These are phyloP conservation scores for Gymnoscopelus microlampas DNA, from an alignment of 2,797 vertebrate species.

Conservation along the genomic window DNA sequence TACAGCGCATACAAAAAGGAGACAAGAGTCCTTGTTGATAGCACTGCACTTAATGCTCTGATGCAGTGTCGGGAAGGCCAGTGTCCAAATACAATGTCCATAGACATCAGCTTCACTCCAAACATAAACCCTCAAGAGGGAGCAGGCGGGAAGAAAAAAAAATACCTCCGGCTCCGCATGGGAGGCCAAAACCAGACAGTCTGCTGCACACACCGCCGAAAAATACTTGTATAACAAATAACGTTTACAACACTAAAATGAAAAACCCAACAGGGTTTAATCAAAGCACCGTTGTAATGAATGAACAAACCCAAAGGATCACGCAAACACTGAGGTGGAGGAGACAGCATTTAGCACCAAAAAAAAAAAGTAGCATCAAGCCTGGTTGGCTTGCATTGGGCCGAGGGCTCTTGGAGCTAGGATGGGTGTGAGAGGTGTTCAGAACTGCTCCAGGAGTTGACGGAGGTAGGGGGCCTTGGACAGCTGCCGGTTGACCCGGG, in stretches of 20 bases:
- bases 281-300: conserved; percentile 64
- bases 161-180: background rate
- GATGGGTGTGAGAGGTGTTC: conserved; percentile 57
- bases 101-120: conserved; percentile 37
- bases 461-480: conserved; percentile 93
- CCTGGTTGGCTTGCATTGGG: background rate
- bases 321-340: conserved; percentile 51
- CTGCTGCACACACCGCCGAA: conserved; percentile 32
- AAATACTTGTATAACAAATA: conserved; percentile 75
- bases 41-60: conserved; percentile 24
- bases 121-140: conserved; percentile 20
- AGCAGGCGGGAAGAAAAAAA: background rate
- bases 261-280: conserved; percentile 55
- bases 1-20: conserved; percentile 47
- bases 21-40: conserved; percentile 10
- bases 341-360: conserved; percentile 68
- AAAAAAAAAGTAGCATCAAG: conserved; percentile 14
- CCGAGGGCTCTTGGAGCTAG: background rate
- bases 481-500: conserved; percentile 89
- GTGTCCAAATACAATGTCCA: conserved; percentile 12
- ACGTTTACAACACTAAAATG: conserved; percentile 83
- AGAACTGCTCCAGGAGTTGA: conserved; percentile 96
- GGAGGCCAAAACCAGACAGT: conserved; percentile 24
- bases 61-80: conserved; percentile 8
- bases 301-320: conserved; percentile 47